Evolutionary conservation across 2,888 invertebrate species (phyloP).

Genomic region (Heliconius ismenius): DNA sequence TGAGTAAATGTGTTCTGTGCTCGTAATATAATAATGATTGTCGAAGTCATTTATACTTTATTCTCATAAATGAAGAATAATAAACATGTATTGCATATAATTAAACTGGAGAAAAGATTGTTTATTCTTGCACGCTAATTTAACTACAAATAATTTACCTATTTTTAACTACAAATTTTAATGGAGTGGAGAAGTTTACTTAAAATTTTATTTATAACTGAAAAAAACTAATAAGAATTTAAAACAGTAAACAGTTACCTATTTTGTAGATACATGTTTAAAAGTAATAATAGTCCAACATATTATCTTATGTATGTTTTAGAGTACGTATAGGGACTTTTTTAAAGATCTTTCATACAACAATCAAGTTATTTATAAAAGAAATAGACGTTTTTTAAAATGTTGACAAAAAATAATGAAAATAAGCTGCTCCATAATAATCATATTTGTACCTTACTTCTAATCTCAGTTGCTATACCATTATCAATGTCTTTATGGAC

Average conservation of each 20-base stretch:
- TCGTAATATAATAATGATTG: background rate
- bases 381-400: slow-evolving; percentile 26
- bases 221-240: no score
- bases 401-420: slow-evolving; percentile 42
- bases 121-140: background rate
- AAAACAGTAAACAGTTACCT: no score
- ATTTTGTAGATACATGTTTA: no score
- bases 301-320: background rate
- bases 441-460: slow-evolving; percentile 81
- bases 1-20: no score
- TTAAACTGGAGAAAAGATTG: background rate
- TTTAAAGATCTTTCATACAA: background rate
- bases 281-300: no score
- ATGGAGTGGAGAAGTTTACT: background rate
- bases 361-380: background rate
- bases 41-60: background rate
- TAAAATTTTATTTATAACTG: background rate
- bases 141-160: no score
- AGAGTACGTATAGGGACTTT: background rate
- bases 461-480: slow-evolving; percentile 87
- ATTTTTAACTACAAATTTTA: background rate
- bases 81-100: background rate
- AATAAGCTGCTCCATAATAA: slow-evolving; percentile 54
- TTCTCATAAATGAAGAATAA: background rate
- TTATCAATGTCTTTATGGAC: slow-evolving; percentile 90